A percentile compares a stretch with the other conserved stretches of the same genome.
These are phyloP conservation scores for Mus spretus DNA, from an alignment of 2,797 vertebrate genomes.

Conservation along the genomic window DNA sequence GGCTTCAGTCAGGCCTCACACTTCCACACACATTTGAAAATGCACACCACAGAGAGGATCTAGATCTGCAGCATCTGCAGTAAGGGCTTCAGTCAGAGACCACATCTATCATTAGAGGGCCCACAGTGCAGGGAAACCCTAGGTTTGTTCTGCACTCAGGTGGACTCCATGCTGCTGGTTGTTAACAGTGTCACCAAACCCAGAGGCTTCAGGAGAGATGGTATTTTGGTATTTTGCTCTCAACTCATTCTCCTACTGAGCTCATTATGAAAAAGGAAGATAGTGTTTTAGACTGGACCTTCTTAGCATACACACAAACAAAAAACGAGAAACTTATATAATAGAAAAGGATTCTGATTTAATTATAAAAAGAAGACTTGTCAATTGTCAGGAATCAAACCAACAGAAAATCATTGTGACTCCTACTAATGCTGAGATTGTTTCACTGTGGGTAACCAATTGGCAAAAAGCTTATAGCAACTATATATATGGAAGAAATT, in stretches of 20 bases:
- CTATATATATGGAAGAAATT: not conserved
- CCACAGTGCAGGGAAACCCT: not conserved
- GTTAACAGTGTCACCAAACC: not conserved
- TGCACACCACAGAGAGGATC: constrained; percentile 80
- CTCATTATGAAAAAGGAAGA: not conserved
- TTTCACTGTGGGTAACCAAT: not conserved
- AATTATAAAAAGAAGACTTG: not conserved
- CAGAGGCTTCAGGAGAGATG: not conserved
- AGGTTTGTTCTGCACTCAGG: not conserved
- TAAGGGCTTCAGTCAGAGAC: constrained; percentile 82
- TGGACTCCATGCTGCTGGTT: not conserved
- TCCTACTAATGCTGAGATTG: not conserved
- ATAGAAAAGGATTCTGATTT: not conserved
- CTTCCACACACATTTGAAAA: constrained; percentile 82
- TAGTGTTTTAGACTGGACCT: not conserved
- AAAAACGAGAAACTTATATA: not conserved
- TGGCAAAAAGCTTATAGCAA: not conserved
- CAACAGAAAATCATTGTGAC: not conserved
- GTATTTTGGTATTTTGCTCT: not conserved
- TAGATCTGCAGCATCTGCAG: constrained; percentile 73
- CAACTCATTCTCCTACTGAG: not conserved
- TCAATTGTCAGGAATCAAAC: not conserved
- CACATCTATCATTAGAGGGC: constrained; percentile 79
- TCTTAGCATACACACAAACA: not conserved
- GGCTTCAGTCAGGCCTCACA: constrained; percentile 84